Evolutionary conservation across 2,888 invertebrate species (phyloP).

Genomic region (Melipona beecheii): DNA sequence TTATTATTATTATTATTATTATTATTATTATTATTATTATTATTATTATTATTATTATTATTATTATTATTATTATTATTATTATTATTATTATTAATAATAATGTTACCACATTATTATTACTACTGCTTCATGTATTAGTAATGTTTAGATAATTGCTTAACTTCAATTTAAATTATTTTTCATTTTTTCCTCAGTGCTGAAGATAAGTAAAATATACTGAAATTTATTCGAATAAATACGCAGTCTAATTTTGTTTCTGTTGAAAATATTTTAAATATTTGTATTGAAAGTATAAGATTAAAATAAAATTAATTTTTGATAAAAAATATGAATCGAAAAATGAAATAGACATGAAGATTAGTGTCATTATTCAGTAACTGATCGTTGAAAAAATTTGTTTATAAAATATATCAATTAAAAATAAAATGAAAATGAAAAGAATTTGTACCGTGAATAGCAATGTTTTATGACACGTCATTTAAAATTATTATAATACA

Average conservation of each 20-base stretch:
- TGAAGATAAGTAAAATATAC: neutral
- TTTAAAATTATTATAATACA: neutral
- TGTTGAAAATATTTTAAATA: slow-evolving; percentile 1
- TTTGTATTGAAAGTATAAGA: slow-evolving; percentile 1
- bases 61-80: slow-evolving; percentile 32
- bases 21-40: slow-evolving; percentile 34
- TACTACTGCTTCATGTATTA: slow-evolving; percentile 26
- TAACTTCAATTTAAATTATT: slow-evolving; percentile 15
- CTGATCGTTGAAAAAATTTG: neutral
- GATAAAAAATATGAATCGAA: neutral
- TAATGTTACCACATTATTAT: slow-evolving; percentile 12
- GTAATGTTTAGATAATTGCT: slow-evolving; percentile 31
- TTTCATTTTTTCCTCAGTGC: slow-evolving; percentile 31
- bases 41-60: slow-evolving; percentile 15
- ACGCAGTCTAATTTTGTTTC: slow-evolving; percentile 3
- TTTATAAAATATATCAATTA: neutral
- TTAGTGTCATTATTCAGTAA: neutral
- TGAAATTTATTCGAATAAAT: slow-evolving; percentile 37
- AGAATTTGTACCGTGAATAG: slow-evolving; percentile 9
- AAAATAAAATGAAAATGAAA: neutral
- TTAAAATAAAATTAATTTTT: slow-evolving; percentile 17
- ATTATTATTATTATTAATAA: neutral
- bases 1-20: slow-evolving; percentile 20
- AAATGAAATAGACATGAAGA: neutral
- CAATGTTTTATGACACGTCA: neutral